Evolutionary conservation across 2,113 vertebrate species (phyloP), one percentile per base, ranked within the genome.

Genomic region (Tricholaema leucomelas): DNA sequence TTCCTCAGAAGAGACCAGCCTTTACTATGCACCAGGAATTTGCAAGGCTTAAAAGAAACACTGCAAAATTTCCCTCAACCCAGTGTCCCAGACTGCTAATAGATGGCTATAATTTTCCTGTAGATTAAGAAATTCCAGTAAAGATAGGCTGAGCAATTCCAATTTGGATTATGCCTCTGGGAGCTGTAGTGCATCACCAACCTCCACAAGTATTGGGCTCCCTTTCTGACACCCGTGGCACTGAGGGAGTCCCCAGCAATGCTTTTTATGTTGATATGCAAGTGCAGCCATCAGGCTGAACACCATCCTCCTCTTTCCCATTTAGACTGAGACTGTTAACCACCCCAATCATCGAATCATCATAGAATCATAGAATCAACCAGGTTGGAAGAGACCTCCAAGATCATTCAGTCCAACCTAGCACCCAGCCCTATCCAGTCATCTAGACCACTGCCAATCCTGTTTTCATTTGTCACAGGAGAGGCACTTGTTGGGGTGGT

Each of bases 11-110:
- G 8, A 38, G 46, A 15, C 7, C 23, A 55, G 13, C 28, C 18
- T 81, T 81, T 28, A 25, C 5, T 58, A 6, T 12, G 58, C 38
- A 75, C 31, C 31, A 50, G 31, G 33, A 11, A 46, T 88, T 78
- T 65, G 15, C 8, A 59, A 85, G 8, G 12, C 8, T 21, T 20
- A 10, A 52, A 90, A 86, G 33, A 87, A 59, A 31, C 2, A 1
- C 48, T 86, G 31, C 16, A 76, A 55, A 67, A 16, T 18, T 81
- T 85, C 18, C 33, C 31, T 66, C 11, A 55, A 86, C 8, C 13
- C 0, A 19, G 0, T 5, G 4, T 65, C 72, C 10, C n/a, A 73
- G 2, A 28, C 61, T 36, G 60, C 25, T 58, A 6, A 18, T 23
- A n/a, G 44, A n/a, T 82, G 40, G 15, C 15, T 6, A 2, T 25